Base-by-base conservation (phyloP, 1,140 invertebrate species). In the Anastrepha ludens region DNA sequence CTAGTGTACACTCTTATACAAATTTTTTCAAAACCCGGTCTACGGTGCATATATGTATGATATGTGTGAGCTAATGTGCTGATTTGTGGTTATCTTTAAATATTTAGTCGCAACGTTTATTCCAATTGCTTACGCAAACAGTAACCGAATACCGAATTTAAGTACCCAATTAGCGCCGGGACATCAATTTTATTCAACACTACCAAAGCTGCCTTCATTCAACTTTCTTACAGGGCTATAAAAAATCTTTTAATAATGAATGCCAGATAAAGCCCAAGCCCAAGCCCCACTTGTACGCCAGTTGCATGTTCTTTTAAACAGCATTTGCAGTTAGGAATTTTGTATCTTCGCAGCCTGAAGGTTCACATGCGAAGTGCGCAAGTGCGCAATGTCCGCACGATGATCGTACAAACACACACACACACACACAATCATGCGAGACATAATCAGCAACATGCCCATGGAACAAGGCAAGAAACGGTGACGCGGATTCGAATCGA, bases 221-320 rank as follows among this genome's bases (percentile, higher is more conserved):
- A 50, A 81, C 74, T 81, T 81, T 86, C 85, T 59, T 86, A 44
- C 39, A 86, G 85, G 85, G 85, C 85, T 47, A 55, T 86, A 86
- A 86, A 86, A 62, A 86, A 86, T 86, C 55, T 86, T 86, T 86
- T 86, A 86, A 86, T 86, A 86, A 86, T 86, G 85, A 86, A 86
- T 86, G 41, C 85, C 60, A 86, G 85, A 86, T 86, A 86, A 81
- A 81, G 74, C 55, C 74, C 74, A 81, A 81, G 74, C 74, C 74
- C 74, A 81, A 86, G 29, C 59, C 85, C 59, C 58, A 86, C 85
- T 60, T 86, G 85, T 60, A 62, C 29, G 85, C 85, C 59, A 17
- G 85, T 62, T 86, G 85, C 85, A 86, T 86, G 85, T 86, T 86
- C 85, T 39, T 86, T 60, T 86, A 15, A 81, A 41, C 74, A 81